Conservation (phyloP, 2,113 vertebrate genomes). For the Globicephala melas region DNA sequence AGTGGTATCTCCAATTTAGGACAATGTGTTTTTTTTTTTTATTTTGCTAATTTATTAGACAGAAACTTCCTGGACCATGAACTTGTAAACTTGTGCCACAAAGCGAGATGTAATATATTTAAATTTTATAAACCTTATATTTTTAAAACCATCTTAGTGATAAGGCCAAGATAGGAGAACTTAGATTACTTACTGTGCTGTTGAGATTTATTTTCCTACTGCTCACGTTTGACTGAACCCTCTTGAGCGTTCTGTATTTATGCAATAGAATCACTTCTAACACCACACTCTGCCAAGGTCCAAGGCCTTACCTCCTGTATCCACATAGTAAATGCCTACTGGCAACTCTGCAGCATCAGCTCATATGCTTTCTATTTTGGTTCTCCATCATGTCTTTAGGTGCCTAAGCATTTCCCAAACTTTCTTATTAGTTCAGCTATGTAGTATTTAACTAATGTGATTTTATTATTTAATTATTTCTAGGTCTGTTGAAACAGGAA, state of each 20-base stretch:
- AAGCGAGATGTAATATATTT: not conserved
- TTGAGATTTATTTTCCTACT: not conserved
- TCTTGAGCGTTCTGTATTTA: not conserved
- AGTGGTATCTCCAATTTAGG: not conserved
- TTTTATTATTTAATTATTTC: not conserved
- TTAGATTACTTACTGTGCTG: not conserved
- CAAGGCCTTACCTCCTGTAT: not conserved
- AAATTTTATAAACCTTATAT: not conserved
- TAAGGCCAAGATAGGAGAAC: not conserved
- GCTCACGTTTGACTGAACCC: not conserved
- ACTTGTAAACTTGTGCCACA: not conserved
- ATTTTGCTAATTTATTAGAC: not conserved
- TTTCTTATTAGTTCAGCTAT: not conserved
- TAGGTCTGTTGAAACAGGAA: not conserved
- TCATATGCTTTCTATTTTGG: fast-evolving
- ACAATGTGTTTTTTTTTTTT: not conserved
- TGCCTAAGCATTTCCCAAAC: not conserved
- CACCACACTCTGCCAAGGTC: not conserved
- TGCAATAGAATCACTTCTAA: not conserved
- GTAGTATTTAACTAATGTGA: not conserved
- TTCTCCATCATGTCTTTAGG: not conserved
- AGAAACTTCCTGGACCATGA: not conserved
- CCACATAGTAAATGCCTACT: not conserved
- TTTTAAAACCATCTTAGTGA: not conserved
- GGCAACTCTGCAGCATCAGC: not conserved